A percentile compares a stretch with the other conserved stretches of the same genome.
Conservation (phyloP, 2,113 vertebrate species). For the Gallinago paraguaiae region DNA sequence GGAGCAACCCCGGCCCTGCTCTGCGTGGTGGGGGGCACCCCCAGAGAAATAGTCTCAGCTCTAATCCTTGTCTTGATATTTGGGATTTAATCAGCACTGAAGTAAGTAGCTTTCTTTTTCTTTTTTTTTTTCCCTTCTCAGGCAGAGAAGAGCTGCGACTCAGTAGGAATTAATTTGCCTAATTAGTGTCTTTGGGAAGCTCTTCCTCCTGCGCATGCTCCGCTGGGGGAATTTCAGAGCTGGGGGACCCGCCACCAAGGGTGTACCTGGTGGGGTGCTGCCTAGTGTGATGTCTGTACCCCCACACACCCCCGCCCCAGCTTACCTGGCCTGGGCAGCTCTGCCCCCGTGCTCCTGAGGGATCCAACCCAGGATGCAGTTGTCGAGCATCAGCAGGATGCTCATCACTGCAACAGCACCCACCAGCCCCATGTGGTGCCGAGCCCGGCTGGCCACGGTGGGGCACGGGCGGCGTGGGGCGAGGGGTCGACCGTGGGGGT, state of each 20-base stretch:
- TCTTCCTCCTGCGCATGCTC: not conserved
- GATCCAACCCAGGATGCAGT: fast-evolving
- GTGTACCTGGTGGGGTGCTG: not conserved
- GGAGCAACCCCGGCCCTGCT: not conserved
- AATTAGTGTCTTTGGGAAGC: slow-evolving; percentile 36
- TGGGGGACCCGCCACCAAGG: fast-evolving
- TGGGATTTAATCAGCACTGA: slow-evolving; percentile 19
- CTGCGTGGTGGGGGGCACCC: not conserved
- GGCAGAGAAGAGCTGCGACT: not conserved
- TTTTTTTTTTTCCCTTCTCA: not conserved
- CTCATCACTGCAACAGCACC: fast-evolving
- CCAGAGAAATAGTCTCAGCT: not conserved
- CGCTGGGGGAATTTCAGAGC: not conserved
- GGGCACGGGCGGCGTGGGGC: fast-evolving
- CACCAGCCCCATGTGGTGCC: not conserved
- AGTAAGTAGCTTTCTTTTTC: not conserved
- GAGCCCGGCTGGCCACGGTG: fast-evolving
- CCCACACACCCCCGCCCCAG: no score
- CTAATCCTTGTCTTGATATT: not conserved
- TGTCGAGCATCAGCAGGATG: fast-evolving
- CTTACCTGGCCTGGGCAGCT: fast-evolving
- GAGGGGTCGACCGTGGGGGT: not conserved
- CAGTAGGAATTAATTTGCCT: slow-evolving; percentile 67
- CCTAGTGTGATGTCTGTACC: fast-evolving
- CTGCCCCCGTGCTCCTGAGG: not conserved